Evolutionary conservation across 2,113 vertebrate species (phyloP).

Genomic region (Todiramphus saurophagus): DNA sequence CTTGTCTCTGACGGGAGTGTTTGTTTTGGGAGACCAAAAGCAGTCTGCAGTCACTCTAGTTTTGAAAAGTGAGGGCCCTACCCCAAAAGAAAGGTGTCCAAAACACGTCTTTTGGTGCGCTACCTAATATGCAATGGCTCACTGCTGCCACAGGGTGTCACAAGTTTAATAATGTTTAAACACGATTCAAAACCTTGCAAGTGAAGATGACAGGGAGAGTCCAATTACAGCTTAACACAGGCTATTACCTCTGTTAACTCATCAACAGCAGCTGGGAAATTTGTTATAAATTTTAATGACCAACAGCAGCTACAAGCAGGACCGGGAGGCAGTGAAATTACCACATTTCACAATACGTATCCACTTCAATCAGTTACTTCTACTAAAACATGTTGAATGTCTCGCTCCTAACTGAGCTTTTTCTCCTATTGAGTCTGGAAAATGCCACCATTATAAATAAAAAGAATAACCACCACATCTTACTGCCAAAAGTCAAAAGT

Average conservation of each 20-base stretch:
- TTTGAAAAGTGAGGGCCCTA: neutral
- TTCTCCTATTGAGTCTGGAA: neutral
- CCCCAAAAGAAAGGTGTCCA: neutral
- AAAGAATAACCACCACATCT: neutral
- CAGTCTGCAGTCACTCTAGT: neutral
- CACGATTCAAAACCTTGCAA: neutral
- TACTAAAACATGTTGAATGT: neutral
- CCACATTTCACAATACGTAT: neutral
- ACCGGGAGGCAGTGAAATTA: neutral
- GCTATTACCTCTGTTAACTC: neutral
- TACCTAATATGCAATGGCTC: conserved; percentile 22
- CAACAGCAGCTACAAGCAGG: neutral
- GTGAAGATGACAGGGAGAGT: neutral
- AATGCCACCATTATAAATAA: neutral
- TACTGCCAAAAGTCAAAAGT: neutral
- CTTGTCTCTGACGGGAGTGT: neutral
- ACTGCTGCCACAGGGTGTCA: conserved; percentile 69
- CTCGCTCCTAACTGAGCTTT: neutral
- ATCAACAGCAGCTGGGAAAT: conserved; percentile 17
- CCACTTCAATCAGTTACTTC: neutral
- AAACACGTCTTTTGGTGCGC: neutral
- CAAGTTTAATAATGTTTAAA: conserved; percentile 61
- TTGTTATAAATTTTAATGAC: conserved; percentile 32
- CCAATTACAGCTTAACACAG: neutral
- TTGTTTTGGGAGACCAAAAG: neutral